A percentile compares a stretch with the other conserved stretches of the same genome.
Evolutionary conservation across 2,113 vertebrate species (phyloP).

Genomic region (Solea senegalensis): DNA sequence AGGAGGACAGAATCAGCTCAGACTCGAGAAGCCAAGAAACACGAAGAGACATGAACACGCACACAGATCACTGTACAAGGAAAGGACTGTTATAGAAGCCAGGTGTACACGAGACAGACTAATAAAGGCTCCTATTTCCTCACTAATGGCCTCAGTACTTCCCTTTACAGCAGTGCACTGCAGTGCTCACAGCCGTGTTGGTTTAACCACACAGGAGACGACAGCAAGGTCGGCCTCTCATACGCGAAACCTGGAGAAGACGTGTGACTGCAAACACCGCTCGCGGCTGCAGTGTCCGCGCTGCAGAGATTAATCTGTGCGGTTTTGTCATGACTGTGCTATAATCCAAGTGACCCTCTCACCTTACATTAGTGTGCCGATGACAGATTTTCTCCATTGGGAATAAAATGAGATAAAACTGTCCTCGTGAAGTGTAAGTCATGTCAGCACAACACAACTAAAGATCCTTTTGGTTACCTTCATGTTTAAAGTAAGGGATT

Average conservation of each 20-base stretch:
- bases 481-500: conserved; percentile 1
- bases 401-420: not conserved
- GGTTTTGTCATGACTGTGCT: conserved; percentile 7
- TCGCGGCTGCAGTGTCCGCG: not conserved
- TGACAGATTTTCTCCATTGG: conserved; percentile 22
- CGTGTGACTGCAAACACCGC: conserved; percentile 1
- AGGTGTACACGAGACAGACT: conserved; percentile 75
- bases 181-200: conserved; percentile 31
- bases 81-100: conserved; percentile 68
- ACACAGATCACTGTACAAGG: conserved; percentile 42
- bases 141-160: conserved; percentile 68
- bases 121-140: conserved; percentile 76
- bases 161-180: conserved; percentile 41
- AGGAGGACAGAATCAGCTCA: conserved; percentile 23
- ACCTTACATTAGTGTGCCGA: not conserved
- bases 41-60: conserved; percentile 14
- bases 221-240: conserved; percentile 10
- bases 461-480: not conserved
- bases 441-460: too few species aligned
- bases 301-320: not conserved
- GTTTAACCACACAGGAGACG: conserved; percentile 48
- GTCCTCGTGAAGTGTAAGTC: too few species aligned
- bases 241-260: conserved; percentile 10
- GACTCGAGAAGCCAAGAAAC: conserved; percentile 39
- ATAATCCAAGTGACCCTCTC: conserved; percentile 16